These are phyloP conservation scores for Cephalopachus bancanus DNA, from an alignment of 2,797 vertebrate genomes.

Conservation along the genomic window DNA sequence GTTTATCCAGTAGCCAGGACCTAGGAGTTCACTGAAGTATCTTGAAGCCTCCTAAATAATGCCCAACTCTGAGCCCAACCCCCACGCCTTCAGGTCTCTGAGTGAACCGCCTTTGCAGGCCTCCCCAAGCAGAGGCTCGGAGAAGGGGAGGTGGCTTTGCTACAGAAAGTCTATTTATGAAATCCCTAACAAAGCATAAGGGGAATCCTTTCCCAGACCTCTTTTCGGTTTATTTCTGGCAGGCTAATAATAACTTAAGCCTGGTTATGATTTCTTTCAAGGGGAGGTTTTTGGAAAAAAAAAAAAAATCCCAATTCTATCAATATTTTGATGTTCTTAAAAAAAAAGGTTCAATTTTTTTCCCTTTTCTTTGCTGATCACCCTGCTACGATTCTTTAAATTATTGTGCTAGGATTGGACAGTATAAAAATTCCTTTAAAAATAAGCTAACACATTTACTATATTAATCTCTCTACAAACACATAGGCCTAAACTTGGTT, in stretches of 20 bases:
- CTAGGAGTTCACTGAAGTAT: slow-evolving; percentile 5
- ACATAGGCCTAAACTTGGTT: slow-evolving; percentile 50
- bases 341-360: neutral
- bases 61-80: neutral
- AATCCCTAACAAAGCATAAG: slow-evolving; percentile 61
- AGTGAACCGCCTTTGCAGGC: slow-evolving; percentile 47
- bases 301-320: neutral
- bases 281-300: slow-evolving; percentile 15
- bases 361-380: neutral
- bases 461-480: neutral
- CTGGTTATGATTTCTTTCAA: slow-evolving; percentile 63
- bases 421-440: slow-evolving; percentile 47
- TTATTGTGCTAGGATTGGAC: neutral
- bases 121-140: slow-evolving; percentile 2
- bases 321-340: slow-evolving; percentile 47
- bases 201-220: neutral
- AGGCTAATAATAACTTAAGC: slow-evolving; percentile 48
- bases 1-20: neutral
- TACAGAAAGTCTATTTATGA: slow-evolving; percentile 34
- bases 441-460: slow-evolving; percentile 54
- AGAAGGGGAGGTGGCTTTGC: slow-evolving; percentile 22
- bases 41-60: neutral
- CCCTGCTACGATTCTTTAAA: slow-evolving; percentile 31
- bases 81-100: neutral
- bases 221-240: slow-evolving; percentile 22